Evolutionary conservation across 2,113 vertebrate genomes (phyloP), one percentile per base, ranked within the genome.

Genomic region (Urocynchramus pylzowi): DNA sequence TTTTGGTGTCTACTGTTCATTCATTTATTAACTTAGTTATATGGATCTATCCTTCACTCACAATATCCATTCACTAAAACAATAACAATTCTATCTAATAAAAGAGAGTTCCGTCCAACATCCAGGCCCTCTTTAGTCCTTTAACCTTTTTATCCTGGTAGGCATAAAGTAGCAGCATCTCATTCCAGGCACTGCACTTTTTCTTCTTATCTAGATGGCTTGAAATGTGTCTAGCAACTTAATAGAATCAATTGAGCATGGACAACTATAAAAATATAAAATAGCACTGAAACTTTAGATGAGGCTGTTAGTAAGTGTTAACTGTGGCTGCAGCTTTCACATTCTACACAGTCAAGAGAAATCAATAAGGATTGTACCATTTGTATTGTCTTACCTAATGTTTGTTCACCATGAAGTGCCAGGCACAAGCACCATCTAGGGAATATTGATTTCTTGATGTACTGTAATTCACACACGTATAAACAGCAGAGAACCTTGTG

Each of bases 381-480:
- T 97, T 97, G 89, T 96, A 97, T 97, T 97, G 97, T 97, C 97
- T 96, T 96, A 97, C 87, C 96, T 97, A 95, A 97, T 97, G 89
- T 97, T 97, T 97, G 94, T 97, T 97, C 96, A 93, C 96, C 97
- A 97, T 95, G 96, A 97, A 97, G 95, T 97, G 97, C 97, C 96
- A 97, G 93, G 96, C 92, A 93, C 93, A 97, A 96, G 97, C 94
- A 96, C 92, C 94, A 97, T 97, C 95, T 87, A 97, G 89, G 89
- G 94, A 94, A 94, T 97, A 97, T 97, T 96, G 97, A 97, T 97
- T 97, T 97, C 84, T 54, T 94, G 93, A 95, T 97, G 97, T 97
- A 97, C 94, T 97, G 97, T 97, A 97, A 97, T 97, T 97, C 97
- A 97, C 95, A 97, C 96, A 97, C 53, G 0, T 96, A 93, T 84